These are phyloP conservation scores for Palloptera scutellata DNA, from an alignment of 2,888 invertebrate species.

Conservation along the genomic window DNA sequence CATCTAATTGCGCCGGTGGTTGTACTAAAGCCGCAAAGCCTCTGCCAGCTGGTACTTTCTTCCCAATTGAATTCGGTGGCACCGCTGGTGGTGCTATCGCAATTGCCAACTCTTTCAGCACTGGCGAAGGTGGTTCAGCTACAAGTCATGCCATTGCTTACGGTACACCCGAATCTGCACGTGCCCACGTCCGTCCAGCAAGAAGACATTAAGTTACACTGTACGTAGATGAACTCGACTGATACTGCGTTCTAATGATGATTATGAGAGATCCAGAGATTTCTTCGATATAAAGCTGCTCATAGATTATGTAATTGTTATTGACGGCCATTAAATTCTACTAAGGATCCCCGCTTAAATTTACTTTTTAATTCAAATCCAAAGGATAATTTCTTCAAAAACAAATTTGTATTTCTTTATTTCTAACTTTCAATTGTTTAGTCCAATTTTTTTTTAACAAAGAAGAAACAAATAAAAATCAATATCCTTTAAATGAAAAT, in stretches of 20 bases:
- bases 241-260: too few species aligned
- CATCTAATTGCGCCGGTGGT: slow-evolving; percentile 37
- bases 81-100: slow-evolving; percentile 63
- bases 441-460: slow-evolving; percentile 51
- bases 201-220: slow-evolving; percentile 45
- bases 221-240: too few species aligned
- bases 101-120: slow-evolving; percentile 64
- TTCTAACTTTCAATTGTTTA: slow-evolving; percentile 43
- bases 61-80: slow-evolving; percentile 63
- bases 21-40: slow-evolving; percentile 46
- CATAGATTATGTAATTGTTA: too few species aligned
- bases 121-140: slow-evolving; percentile 63
- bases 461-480: slow-evolving; percentile 39
- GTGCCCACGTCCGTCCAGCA: slow-evolving; percentile 53
- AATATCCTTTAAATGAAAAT: slow-evolving; percentile 40
- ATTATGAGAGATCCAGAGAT: too few species aligned
- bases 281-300: too few species aligned
- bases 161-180: slow-evolving; percentile 59
- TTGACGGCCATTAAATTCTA: too few species aligned
- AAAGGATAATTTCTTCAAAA: background rate
- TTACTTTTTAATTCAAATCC: slow-evolving; percentile 12
- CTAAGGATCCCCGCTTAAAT: slow-evolving; percentile 6
- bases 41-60: slow-evolving; percentile 61
- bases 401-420: slow-evolving; percentile 7
- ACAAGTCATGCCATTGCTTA: slow-evolving; percentile 64